These are phyloP conservation scores for Myotis pilosus DNA, from an alignment of 2,797 vertebrate species.

Conservation along the genomic window DNA sequence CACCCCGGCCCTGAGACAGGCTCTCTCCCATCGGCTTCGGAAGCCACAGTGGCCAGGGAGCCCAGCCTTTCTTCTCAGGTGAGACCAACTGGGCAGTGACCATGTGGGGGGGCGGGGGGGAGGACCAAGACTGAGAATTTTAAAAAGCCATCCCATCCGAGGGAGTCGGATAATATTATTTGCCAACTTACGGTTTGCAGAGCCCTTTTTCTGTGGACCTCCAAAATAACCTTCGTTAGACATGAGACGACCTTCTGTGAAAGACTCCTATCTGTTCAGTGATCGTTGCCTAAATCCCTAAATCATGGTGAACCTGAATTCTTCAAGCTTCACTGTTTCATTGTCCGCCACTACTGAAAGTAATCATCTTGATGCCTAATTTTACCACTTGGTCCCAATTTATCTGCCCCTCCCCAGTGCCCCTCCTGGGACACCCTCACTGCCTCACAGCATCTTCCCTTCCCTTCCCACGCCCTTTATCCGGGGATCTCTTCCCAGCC, in stretches of 20 bases:
- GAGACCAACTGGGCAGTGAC: neutral
- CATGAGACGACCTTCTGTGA: neutral
- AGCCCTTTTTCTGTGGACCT: neutral
- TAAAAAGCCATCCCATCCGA: neutral
- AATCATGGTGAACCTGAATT: neutral
- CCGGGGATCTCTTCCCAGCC: neutral
- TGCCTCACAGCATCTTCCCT: accelerated
- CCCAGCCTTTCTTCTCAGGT: neutral
- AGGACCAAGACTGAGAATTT: neutral
- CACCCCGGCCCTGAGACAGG: neutral
- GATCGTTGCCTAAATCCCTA: neutral
- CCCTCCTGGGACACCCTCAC: neutral
- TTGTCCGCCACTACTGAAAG: neutral
- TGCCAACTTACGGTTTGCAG: neutral
- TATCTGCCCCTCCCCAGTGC: neutral
- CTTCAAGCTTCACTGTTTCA: neutral
- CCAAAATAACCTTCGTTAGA: neutral
- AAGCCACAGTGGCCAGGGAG: neutral
- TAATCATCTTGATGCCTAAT: neutral
- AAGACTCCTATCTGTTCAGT: neutral
- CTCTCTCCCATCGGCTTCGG: neutral
- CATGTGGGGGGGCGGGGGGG: too few species aligned
- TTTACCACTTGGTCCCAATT: neutral
- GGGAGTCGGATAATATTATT: neutral
- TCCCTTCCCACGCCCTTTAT: neutral